Conservation (phyloP, 1,140 invertebrate genomes). For the Doryteuthis pealeii region DNA sequence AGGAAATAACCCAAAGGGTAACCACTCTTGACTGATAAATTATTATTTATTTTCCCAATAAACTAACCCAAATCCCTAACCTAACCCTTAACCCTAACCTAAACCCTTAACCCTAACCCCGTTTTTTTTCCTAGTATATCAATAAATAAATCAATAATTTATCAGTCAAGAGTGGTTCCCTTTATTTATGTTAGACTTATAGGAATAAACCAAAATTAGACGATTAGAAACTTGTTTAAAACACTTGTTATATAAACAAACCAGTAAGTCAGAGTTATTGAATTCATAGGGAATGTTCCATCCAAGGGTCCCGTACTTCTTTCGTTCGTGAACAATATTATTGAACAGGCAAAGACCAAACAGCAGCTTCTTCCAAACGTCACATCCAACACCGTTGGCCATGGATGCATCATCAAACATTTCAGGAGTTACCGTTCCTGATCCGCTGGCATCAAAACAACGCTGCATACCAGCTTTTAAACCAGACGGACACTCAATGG, state of each 20-base stretch:
- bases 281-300: slow-evolving; percentile 90
- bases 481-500: slow-evolving; percentile 89
- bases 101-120: too few relatives aligned
- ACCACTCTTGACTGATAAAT: too few relatives aligned
- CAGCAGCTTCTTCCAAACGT: slow-evolving; percentile 49
- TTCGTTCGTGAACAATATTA: slow-evolving; percentile 80
- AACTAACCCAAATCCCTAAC: too few relatives aligned
- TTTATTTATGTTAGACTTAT: too few relatives aligned
- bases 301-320: slow-evolving; percentile 83
- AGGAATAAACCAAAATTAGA: too few relatives aligned
- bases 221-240: too few relatives aligned
- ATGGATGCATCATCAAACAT: slow-evolving; percentile 42
- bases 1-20: too few relatives aligned
- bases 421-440: slow-evolving; percentile 51
- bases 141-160: too few relatives aligned
- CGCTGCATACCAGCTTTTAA: slow-evolving; percentile 64
- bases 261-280: slow-evolving; percentile 74
- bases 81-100: too few relatives aligned
- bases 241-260: slow-evolving; percentile 28
- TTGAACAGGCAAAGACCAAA: slow-evolving; percentile 69
- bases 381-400: slow-evolving; percentile 15
- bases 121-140: too few relatives aligned
- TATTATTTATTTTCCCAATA: too few relatives aligned
- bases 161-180: too few relatives aligned
- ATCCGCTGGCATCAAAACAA: slow-evolving; percentile 48